A percentile compares a stretch with the other conserved stretches of the same genome.
These are phyloP conservation scores for Brevimyrus niger DNA, from an alignment of 2,113 vertebrate genomes.

Conservation along the genomic window DNA sequence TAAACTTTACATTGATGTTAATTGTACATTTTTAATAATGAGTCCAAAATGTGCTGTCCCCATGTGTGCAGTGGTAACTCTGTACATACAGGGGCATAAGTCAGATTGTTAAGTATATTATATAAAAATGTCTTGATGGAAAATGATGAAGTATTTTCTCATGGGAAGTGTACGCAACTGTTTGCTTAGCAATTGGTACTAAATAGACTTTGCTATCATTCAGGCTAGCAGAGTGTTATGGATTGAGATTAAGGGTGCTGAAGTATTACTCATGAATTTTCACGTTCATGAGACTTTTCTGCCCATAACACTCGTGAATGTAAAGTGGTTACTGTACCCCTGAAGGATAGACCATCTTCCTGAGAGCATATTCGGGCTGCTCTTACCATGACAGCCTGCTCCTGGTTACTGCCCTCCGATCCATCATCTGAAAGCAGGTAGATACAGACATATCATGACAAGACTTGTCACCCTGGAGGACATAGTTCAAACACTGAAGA, in stretches of 20 bases:
- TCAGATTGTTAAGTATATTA: background rate
- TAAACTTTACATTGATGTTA: background rate
- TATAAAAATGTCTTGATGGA: background rate
- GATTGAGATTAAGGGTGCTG: background rate
- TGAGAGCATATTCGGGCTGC: background rate
- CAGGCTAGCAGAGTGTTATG: background rate
- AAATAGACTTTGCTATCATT: background rate
- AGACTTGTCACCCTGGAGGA: background rate
- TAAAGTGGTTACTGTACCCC: background rate
- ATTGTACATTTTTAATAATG: background rate
- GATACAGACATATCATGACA: background rate
- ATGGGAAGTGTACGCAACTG: background rate
- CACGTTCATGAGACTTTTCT: background rate
- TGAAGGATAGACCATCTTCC: background rate
- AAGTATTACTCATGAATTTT: background rate
- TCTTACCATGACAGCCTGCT: slow-evolving; percentile 13
- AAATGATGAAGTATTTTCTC: background rate
- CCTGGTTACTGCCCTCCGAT: slow-evolving; percentile 28
- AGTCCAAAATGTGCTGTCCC: background rate
- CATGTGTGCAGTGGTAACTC: background rate
- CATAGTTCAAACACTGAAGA: background rate
- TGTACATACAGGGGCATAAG: background rate
- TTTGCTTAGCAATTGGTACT: background rate
- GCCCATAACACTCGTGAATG: background rate
- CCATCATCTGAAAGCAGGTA: slow-evolving; percentile 23